Evolutionary conservation across 2,888 invertebrate genomes (phyloP), one percentile per base, ranked within the genome.

Genomic region (Beris chalybata): DNA sequence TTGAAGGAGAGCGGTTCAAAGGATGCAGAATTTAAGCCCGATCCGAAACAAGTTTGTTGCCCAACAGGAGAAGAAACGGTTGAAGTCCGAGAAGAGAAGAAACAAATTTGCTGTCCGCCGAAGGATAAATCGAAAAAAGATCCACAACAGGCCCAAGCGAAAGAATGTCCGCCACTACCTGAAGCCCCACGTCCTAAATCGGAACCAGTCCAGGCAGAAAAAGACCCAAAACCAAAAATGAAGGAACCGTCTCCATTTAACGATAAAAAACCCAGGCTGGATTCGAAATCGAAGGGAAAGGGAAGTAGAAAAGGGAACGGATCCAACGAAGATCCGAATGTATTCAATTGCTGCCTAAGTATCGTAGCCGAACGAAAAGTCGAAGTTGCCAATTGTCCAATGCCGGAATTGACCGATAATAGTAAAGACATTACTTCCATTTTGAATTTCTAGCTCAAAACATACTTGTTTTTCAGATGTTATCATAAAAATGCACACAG

Each of bases 401-500:
- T 58, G 58, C 58, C 58, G 2, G 47, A 45, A n/a, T 12, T 58
- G 5, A n/a, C 13, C 6, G 58, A 58, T 47, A n/a, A 58, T 11
- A 38, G 58, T 58, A 47, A 44, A 30, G 5, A 3, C 15, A 11
- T 43, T 22, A 1, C 22, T 22, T 22, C 22, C 22, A 2, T 22
- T 22, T 22, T 22, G 1, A 2, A 22, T 22, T 22, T 22, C 22
- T 22, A 22, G 22, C 22, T 22, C 22, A 22, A 22, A 22, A 22
- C 22, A 22, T 22, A 1, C 22, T 22, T 30, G n/a, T 3, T 58
- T 64, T 54, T 5, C 44, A 79, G 95, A 95, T 85, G 95, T 75
- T 5, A 71, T 76, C 1, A 67, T 78, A 52, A 71, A 73, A 12
- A 94, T 96, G 87, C 89, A 89, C 75, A 89, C 90, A 67, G 93